A percentile compares a stretch with the other conserved stretches of the same genome.
These are phyloP conservation scores for Rattus rattus DNA, from an alignment of 2,113 vertebrate genomes.

Conservation along the genomic window DNA sequence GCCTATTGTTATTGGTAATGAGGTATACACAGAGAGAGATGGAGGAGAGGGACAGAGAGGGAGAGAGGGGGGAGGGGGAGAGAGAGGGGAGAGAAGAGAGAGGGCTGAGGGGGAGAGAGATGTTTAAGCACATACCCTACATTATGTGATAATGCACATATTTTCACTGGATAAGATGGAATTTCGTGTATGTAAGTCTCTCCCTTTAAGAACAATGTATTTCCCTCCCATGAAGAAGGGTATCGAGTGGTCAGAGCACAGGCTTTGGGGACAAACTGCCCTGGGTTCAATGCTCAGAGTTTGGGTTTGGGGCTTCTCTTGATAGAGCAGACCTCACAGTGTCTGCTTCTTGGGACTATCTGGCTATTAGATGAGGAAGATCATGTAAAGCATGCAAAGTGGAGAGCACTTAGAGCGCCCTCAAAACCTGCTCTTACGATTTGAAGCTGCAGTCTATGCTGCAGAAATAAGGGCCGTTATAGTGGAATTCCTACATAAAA, in stretches of 20 bases:
- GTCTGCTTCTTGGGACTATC: neutral
- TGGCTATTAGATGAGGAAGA: neutral
- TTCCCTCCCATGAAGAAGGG: neutral
- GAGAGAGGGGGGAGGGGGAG: too few species aligned
- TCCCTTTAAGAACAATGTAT: neutral
- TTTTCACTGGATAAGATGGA: neutral
- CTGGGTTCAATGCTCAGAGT: neutral
- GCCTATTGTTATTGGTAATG: neutral
- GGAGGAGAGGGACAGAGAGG: neutral
- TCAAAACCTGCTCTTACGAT: neutral
- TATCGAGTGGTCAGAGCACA: neutral
- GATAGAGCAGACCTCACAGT: neutral
- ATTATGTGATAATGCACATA: neutral
- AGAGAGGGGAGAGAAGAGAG: neutral
- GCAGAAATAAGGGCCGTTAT: neutral
- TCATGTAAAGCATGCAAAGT: neutral
- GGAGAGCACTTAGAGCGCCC: neutral
- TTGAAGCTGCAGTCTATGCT: neutral
- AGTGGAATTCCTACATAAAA: neutral
- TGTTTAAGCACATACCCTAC: neutral
- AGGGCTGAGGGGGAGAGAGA: neutral
- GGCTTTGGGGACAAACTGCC: neutral
- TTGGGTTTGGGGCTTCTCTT: neutral
- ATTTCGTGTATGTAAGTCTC: neutral
- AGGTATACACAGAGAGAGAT: neutral